Evolutionary conservation across 2,113 vertebrate genomes (phyloP).

Genomic region (Egretta garzetta): DNA sequence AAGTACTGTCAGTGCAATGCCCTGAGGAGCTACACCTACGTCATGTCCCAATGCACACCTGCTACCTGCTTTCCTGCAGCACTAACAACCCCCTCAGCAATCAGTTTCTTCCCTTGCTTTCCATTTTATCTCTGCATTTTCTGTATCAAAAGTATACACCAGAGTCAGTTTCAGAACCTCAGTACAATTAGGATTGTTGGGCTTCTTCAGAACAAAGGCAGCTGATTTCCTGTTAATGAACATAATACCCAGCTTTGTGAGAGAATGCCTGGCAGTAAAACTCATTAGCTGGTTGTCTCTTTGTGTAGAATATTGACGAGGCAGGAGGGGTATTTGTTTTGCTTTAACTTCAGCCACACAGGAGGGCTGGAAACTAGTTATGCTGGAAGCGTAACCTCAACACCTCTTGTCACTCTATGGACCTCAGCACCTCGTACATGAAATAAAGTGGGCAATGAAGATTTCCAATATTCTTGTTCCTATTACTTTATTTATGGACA

Average conservation of each 20-base stretch:
- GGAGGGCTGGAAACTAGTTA: neutral
- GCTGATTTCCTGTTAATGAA: neutral
- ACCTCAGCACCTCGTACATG: neutral
- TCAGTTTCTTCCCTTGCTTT: neutral
- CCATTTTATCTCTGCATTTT: neutral
- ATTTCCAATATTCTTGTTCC: neutral
- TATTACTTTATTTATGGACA: neutral
- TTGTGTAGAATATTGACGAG: neutral
- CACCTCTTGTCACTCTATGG: fast-evolving
- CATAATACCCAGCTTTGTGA: fast-evolving
- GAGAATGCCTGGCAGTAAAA: no score
- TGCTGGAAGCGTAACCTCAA: neutral
- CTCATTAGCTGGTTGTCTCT: neutral
- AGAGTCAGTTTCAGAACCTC: neutral
- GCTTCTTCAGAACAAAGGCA: neutral
- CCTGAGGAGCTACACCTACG: neutral
- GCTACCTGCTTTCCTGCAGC: neutral
- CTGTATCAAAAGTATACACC: neutral
- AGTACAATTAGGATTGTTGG: fast-evolving
- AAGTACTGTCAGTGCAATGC: neutral
- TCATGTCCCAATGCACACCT: neutral
- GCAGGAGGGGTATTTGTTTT: neutral
- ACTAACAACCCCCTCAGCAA: neutral
- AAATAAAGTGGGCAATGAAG: neutral
- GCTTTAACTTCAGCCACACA: neutral